Base-by-base conservation (phyloP, 2,797 vertebrate genomes). In the Tauraco hartlaubi region DNA sequence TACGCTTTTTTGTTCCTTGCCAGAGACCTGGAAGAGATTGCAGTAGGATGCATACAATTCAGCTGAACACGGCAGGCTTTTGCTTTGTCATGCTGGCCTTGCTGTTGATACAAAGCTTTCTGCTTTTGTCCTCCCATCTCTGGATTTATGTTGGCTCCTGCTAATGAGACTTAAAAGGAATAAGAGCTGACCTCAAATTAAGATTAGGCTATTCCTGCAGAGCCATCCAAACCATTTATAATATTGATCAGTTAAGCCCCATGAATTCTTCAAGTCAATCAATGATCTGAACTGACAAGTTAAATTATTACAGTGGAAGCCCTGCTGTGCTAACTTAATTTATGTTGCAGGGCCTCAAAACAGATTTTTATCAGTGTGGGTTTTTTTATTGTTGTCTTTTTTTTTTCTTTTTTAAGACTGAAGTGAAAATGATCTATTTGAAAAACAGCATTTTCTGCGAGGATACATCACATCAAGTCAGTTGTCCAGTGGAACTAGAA, bases 181-280 rank as follows among this genome's bases (percentile, higher is more conserved):
- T 94, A 62, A 93, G 71, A 84, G 35, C 52, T 95, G 88, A 95
- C 92, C 94, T 94, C 66, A 94, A 81, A 96, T 96, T 94, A 96
- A 95, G 90, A 72, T 68, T 55, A 31, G 85, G 43, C 52, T 88
- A 14, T 77, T 94, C 92, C 94, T 94, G 94, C 74, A 78, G 83
- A 89, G 91, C 89, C 52, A 85, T 96, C 89, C 83, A 90, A 90
- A 68, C 66, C 26, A 35, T 91, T 97, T 90, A 84, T 66, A 83
- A 61, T 82, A 94, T 90, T 82, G 95, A 96, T 97, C 93, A 94
- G 71, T 88, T 93, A 96, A 96, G 77, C 83, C 49, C 59, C 52
- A 28, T 71, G 80, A 92, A 95, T 97, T 96, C 83, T 86, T 92
- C 46, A 71, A 77, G 80, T 90, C 76, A 76, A 58, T 91, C 87